These are phyloP conservation scores for Chionomys nivalis DNA, from an alignment of 2,113 vertebrate genomes.

Conservation along the genomic window DNA sequence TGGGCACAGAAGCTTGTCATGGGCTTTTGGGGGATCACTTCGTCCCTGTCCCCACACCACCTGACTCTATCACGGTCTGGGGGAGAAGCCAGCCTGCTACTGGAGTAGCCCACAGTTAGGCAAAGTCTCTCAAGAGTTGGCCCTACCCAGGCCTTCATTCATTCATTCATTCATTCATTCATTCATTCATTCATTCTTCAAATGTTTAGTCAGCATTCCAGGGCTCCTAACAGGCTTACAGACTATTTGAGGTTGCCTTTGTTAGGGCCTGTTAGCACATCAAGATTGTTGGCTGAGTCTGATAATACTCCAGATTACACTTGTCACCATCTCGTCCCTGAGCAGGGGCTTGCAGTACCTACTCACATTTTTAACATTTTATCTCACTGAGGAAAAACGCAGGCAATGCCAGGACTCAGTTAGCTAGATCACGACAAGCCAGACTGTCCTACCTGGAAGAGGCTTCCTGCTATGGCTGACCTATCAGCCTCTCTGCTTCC, in stretches of 20 bases:
- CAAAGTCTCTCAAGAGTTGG: background rate
- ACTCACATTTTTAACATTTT: constrained; percentile 37
- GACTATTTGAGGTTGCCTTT: background rate
- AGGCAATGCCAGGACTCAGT: background rate
- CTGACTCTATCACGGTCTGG: background rate
- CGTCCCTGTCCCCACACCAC: accelerated
- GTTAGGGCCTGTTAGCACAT: background rate
- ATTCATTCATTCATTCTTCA: background rate
- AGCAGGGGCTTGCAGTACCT: background rate
- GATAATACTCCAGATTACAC: constrained; percentile 3
- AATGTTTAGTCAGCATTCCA: background rate
- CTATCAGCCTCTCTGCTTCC: background rate
- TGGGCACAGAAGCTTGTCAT: background rate
- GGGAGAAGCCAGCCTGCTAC: background rate
- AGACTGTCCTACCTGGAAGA: background rate
- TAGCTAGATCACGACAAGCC: background rate
- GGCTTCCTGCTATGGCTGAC: constrained; percentile 1
- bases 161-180: background rate
- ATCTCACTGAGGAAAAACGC: background rate
- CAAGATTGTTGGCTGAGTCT: constrained; percentile 16
- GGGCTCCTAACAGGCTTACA: background rate
- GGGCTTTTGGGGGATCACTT: background rate
- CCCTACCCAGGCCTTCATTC: background rate
- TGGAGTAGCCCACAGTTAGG: background rate
- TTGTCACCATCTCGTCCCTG: constrained; percentile 2